These are phyloP conservation scores for Sturnus vulgaris DNA, from an alignment of 2,113 vertebrate species.

Conservation along the genomic window DNA sequence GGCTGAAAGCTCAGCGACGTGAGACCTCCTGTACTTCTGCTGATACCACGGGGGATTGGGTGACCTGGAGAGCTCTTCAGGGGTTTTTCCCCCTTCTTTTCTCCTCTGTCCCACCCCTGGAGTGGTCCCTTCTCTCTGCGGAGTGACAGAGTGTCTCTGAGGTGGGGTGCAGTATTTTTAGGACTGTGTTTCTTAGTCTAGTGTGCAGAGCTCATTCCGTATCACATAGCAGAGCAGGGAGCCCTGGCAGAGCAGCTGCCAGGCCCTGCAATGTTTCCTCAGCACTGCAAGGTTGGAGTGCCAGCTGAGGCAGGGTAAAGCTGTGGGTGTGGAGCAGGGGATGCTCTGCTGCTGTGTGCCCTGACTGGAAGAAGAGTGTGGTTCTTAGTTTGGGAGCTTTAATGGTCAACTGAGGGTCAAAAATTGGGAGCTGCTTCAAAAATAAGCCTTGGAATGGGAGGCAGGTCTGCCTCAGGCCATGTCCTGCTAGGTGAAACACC, in stretches of 20 bases:
- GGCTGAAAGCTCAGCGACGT: neutral
- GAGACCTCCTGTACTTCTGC: neutral
- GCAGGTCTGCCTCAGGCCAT: neutral
- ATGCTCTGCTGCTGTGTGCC: neutral
- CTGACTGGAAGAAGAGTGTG: fast-evolving
- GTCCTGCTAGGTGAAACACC: neutral
- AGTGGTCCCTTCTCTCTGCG: neutral
- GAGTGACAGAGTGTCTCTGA: fast-evolving
- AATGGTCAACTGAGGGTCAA: neutral
- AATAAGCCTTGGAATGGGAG: neutral
- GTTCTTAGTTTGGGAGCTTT: neutral
- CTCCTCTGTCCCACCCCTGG: neutral
- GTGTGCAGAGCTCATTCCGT: neutral
- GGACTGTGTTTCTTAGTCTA: neutral
- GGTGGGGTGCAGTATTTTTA: neutral
- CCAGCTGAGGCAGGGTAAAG: neutral
- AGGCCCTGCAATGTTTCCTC: neutral
- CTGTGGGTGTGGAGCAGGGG: neutral
- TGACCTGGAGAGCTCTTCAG: neutral
- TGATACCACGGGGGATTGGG: neutral
- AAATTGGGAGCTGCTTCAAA: neutral
- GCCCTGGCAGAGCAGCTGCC: neutral
- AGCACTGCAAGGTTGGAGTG: fast-evolving
- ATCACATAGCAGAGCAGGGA: neutral
- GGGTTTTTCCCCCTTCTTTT: fast-evolving